phyloP scores from a whole-genome alignment of 2,797 vertebrate genomes.

The Notolabrus celidotus region DNA sequence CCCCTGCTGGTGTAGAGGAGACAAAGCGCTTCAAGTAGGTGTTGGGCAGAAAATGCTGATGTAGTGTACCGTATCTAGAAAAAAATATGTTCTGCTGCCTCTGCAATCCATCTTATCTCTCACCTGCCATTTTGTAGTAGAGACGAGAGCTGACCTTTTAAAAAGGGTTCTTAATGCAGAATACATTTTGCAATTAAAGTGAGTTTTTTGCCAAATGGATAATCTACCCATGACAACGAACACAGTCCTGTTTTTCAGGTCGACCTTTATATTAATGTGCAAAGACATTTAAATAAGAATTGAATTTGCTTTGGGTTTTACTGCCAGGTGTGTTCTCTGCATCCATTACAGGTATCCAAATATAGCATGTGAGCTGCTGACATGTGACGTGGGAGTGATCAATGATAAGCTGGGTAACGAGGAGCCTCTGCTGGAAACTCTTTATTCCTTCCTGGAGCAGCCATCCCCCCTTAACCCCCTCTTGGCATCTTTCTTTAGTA shows the following conservation, averaged over 20 bases:
- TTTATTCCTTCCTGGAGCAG: slow-evolving; percentile 93
- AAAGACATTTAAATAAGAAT: slow-evolving; percentile 3
- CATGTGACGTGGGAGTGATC: slow-evolving; percentile 94
- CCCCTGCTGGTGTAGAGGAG: slow-evolving; percentile 94
- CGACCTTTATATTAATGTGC: not conserved
- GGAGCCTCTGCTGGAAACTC: slow-evolving; percentile 89
- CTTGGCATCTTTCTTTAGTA: slow-evolving; percentile 98
- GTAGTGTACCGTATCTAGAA: slow-evolving; percentile 22
- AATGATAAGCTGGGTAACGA: slow-evolving; percentile 96
- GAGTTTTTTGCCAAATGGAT: not conserved
- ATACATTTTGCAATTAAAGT: slow-evolving; percentile 8
- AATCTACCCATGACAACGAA: not conserved
- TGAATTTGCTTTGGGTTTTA: slow-evolving; percentile 25
- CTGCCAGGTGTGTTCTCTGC: slow-evolving; percentile 21
- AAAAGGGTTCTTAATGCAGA: not conserved
- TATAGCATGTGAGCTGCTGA: slow-evolving; percentile 96
- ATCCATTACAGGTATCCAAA: slow-evolving; percentile 89
- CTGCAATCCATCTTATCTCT: slow-evolving; percentile 20
- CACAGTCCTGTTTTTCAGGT: not conserved
- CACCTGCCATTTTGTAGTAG: slow-evolving; percentile 28
- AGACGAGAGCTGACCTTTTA: slow-evolving; percentile 12
- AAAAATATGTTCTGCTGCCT: slow-evolving; percentile 28
- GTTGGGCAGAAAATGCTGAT: slow-evolving; percentile 51
- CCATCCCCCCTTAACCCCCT: slow-evolving; percentile 96
- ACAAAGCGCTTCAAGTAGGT: slow-evolving; percentile 97